Base-by-base conservation (phyloP, 2,888 invertebrate species). In the Eupeodes luniger region DNA sequence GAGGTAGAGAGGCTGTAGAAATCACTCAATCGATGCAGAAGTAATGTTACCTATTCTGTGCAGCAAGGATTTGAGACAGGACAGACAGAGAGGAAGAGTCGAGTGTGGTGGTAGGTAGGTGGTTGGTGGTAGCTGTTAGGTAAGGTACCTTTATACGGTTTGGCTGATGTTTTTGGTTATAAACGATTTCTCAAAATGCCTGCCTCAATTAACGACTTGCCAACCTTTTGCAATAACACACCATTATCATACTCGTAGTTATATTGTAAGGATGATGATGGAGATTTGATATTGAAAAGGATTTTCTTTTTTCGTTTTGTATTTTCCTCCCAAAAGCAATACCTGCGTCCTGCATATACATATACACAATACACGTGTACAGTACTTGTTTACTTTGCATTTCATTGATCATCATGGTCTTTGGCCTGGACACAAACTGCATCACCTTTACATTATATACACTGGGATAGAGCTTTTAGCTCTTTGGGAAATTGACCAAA, bases 131-230 rank as follows among this genome's bases (percentile, higher is more conserved):
- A 5, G 40, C 9, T 40, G 6, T 1, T 40, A 7, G 40, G 5
- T 40, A 36, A 7, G 40, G 40, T 40, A 1, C 36, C 36, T 36
- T 7, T 36, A 7, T 51, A 51, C 12, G 53, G n/a, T 11, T 16
- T 40, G n/a, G 16, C n/a, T 70, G 40, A 40, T 40, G 59, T 11
- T 44, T 59, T 14, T 14, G 72, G 72, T 40, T 74, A 81, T 85
- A 85, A 88, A 85, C 81, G 88, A 85, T 85, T 88, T 88, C 88
- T 85, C 88, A 75, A 88, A 81, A 81, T 85, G 78, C 81, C 81
- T 81, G 85, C 78, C 80, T 85, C 88, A 85, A 88, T 88, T 88
- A 88, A 85, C 88, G 85, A 81, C 69, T 81, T 64, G 80, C 87
- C 80, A 75, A 85, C 88, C 81, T 76, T 80, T 78, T 74, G 72